phyloP scores from a whole-genome alignment of 2,113 vertebrate species.

The Otocyon megalotis region DNA sequence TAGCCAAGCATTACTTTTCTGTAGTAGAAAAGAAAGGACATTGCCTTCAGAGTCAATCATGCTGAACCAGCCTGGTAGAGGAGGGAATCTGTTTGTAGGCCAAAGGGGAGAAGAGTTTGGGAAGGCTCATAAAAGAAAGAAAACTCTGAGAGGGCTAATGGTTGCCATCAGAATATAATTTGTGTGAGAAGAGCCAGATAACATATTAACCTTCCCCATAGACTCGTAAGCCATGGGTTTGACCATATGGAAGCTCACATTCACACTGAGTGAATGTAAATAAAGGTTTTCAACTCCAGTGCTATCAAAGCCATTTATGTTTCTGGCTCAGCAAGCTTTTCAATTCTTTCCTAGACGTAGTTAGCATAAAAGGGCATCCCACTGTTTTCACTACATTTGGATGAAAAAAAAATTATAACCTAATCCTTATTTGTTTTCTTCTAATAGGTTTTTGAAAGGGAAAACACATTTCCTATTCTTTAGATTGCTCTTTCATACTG shows the following conservation, averaged over 20 bases:
- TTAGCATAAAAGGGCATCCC: slow-evolving; percentile 86
- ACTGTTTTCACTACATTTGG: slow-evolving; percentile 81
- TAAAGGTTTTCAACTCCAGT: slow-evolving; percentile 83
- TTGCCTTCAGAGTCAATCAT: background rate
- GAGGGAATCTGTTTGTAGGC: slow-evolving; percentile 31
- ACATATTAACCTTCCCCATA: slow-evolving; percentile 80
- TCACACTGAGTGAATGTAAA: slow-evolving; percentile 85
- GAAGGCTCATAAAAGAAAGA: slow-evolving; percentile 73
- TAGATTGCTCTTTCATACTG: background rate
- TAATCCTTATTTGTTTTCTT: slow-evolving; percentile 72
- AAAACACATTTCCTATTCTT: slow-evolving; percentile 28
- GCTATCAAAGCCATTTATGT: slow-evolving; percentile 84
- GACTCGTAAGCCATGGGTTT: slow-evolving; percentile 76
- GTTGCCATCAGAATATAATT: slow-evolving; percentile 79
- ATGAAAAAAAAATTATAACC: background rate
- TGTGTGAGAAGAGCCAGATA: slow-evolving; percentile 77
- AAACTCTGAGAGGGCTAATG: slow-evolving; percentile 70
- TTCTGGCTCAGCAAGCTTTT: slow-evolving; percentile 86
- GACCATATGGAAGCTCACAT: slow-evolving; percentile 82
- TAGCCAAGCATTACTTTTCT: background rate
- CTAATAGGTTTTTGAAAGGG: slow-evolving; percentile 51
- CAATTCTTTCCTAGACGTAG: slow-evolving; percentile 83
- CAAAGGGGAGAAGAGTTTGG: slow-evolving; percentile 57
- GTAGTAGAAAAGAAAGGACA: background rate
- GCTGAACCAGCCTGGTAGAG: background rate